Conservation (phyloP, 2,113 vertebrate species). For the Hydropotes inermis region DNA sequence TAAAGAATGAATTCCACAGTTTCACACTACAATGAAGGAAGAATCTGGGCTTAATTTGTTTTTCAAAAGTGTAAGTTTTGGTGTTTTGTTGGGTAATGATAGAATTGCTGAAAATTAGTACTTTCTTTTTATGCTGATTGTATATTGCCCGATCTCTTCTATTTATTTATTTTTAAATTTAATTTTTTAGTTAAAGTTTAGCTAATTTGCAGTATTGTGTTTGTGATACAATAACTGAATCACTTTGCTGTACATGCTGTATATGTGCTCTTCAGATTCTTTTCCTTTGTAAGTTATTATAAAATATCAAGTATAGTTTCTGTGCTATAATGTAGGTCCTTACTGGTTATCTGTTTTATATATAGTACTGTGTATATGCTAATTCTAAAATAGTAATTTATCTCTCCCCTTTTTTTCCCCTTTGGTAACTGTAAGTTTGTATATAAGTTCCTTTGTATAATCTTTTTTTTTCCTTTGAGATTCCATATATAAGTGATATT, state of each 20-base stretch:
- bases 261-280: background rate
- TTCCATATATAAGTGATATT: background rate
- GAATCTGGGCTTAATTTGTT: background rate
- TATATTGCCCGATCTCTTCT: background rate
- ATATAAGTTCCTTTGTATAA: background rate
- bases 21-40: background rate
- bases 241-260: background rate
- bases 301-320: background rate
- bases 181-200: background rate
- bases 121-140: background rate
- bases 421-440: background rate
- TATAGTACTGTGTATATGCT: background rate
- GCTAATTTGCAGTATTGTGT: background rate
- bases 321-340: background rate
- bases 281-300: background rate
- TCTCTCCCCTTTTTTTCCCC: background rate
- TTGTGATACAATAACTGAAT: background rate
- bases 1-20: background rate
- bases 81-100: background rate
- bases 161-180: background rate
- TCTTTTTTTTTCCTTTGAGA: background rate
- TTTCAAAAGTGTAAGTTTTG: background rate
- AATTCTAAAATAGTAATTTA: background rate
- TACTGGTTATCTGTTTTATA: background rate
- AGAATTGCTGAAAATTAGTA: background rate